Conservation (phyloP, 2,797 vertebrate species). For the Thunnus albacares region DNA sequence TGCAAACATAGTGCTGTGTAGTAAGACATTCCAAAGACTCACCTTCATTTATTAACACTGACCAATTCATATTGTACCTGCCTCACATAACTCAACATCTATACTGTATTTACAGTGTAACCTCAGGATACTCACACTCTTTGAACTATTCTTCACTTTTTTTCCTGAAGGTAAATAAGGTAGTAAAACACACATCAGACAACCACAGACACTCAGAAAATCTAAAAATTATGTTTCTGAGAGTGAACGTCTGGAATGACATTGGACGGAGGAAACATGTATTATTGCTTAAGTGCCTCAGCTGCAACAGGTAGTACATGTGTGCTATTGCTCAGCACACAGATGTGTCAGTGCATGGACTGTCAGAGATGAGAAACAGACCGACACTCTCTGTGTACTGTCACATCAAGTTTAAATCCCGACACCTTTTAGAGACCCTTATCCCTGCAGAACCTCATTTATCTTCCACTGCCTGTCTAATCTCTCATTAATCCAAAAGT, state of each 20-base stretch:
- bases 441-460: conserved; percentile 28
- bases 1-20: conserved; percentile 10
- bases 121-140: neutral
- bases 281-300: neutral
- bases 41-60: neutral
- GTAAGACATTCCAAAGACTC: neutral
- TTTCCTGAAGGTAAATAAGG: neutral
- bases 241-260: neutral
- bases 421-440: conserved; percentile 33
- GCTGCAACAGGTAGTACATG: neutral
- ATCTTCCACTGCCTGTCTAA: conserved; percentile 47
- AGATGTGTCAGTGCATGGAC: neutral
- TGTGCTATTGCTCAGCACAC: neutral
- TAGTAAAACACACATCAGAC: neutral
- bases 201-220: neutral
- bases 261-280: neutral
- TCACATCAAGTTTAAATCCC: conserved; percentile 17
- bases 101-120: neutral
- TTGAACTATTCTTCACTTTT: neutral
- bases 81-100: neutral
- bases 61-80: neutral
- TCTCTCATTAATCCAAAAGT: conserved; percentile 40
- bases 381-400: neutral
- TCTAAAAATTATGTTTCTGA: neutral
- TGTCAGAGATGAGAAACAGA: neutral